Evolutionary conservation across 1,140 invertebrate species (phyloP).

Genomic region (Drosophila nigrodunni): DNA sequence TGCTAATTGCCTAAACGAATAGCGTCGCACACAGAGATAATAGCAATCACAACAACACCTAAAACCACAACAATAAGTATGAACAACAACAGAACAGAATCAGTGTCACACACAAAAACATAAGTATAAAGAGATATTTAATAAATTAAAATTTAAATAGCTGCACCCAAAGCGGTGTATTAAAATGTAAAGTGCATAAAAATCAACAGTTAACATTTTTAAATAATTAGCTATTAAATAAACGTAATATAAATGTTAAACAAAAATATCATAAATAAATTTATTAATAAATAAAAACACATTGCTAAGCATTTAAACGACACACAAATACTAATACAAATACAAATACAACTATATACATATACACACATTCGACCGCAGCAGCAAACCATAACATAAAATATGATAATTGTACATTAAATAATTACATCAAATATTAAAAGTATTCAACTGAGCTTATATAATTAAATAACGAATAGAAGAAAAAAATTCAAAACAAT

Average conservation of each 20-base stretch:
- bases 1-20: conserved; percentile 34
- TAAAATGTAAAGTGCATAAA: conserved; percentile 84
- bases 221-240: conserved; percentile 86
- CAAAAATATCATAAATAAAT: conserved; percentile 74
- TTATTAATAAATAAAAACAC: conserved; percentile 52
- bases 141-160: conserved; percentile 67
- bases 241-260: conserved; percentile 84
- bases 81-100: conserved; percentile 10
- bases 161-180: conserved; percentile 65
- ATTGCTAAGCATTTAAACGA: conserved; percentile 47
- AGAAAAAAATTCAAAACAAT: conserved; percentile 23
- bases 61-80: conserved; percentile 10
- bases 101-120: conserved; percentile 36
- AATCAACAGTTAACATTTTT: conserved; percentile 86
- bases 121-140: conserved; percentile 29
- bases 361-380: conserved; percentile 46
- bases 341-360: conserved; percentile 40
- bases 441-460: conserved; percentile 82
- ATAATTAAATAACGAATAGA: conserved; percentile 62
- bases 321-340: conserved; percentile 35
- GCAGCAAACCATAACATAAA: conserved; percentile 35
- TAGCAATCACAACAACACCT: conserved; percentile 6
- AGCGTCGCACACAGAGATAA: conserved; percentile 11
- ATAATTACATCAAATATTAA: conserved; percentile 70
- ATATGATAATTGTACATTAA: conserved; percentile 70